These are phyloP conservation scores for Mimas tiliae DNA, from an alignment of 2,888 invertebrate genomes.

Conservation along the genomic window DNA sequence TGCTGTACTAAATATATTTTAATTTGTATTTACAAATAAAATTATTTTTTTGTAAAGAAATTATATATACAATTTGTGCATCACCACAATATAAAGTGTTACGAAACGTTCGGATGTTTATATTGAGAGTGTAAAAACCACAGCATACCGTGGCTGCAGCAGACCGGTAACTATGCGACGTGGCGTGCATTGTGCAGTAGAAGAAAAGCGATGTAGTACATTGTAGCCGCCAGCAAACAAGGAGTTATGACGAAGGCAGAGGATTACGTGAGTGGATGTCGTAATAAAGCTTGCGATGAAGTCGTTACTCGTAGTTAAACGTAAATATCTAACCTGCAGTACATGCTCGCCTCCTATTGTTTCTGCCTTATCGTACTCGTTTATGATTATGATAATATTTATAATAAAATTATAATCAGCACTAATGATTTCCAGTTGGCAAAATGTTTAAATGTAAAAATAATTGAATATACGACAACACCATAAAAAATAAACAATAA, in stretches of 20 bases:
- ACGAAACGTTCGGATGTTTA: conserved; percentile 4
- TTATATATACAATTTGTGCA: neutral
- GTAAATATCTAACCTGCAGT: conserved; percentile 71
- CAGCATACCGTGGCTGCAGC: conserved; percentile 30
- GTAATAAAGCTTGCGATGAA: conserved; percentile 85
- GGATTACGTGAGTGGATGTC: conserved; percentile 85
- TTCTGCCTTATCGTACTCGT: conserved; percentile 54
- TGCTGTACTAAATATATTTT: no score
- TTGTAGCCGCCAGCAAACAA: conserved; percentile 80
- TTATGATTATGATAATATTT: conserved; percentile 51
- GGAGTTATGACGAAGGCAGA: conserved; percentile 82
- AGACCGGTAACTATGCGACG: conserved; percentile 36
- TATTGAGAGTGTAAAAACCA: neutral
- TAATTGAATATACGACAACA: neutral
- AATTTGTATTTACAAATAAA: no score
- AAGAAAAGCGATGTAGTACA: conserved; percentile 76
- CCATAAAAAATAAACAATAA: neutral
- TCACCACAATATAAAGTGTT: neutral
- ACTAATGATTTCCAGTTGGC: conserved; percentile 27
- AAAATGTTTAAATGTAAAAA: neutral
- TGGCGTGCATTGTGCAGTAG: conserved; percentile 61
- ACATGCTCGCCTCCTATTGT: conserved; percentile 40
- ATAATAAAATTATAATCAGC: conserved; percentile 34
- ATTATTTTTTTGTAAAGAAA: no score
- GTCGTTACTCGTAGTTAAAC: conserved; percentile 84